Evolutionary conservation across 2,797 vertebrate species (phyloP).

Genomic region (Spinus olivaceus): DNA sequence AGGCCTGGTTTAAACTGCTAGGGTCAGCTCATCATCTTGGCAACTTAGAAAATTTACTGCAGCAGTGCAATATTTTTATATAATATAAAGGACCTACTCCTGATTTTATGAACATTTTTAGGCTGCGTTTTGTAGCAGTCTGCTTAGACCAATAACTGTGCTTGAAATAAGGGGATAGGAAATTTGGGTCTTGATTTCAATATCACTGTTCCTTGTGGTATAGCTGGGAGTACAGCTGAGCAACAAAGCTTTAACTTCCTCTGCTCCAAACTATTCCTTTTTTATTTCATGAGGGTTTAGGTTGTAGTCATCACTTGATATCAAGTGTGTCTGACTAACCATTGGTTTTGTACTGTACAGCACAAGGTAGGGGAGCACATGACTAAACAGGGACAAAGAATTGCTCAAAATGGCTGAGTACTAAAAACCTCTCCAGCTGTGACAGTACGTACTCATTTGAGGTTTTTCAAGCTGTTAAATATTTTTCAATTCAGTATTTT

Average conservation of each 20-base stretch:
- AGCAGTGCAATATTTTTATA: not conserved
- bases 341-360: not conserved
- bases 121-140: not conserved
- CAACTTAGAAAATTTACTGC: not conserved
- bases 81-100: not conserved
- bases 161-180: not conserved
- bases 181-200: not conserved
- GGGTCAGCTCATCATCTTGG: not conserved
- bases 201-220: not conserved
- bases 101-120: not conserved
- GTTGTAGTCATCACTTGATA: not conserved
- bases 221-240: not conserved
- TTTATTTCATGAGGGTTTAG: not conserved
- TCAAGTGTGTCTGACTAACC: not conserved
- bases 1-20: not conserved
- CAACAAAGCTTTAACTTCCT: not conserved
- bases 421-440: not conserved
- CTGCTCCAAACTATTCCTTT: not conserved
- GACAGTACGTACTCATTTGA: not conserved
- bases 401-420: slow-evolving; percentile 40
- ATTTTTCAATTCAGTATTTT: slow-evolving; percentile 38
- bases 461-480: slow-evolving; percentile 33
- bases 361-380: not conserved
- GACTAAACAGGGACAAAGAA: slow-evolving; percentile 40
- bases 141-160: not conserved